Evolutionary conservation across 1,140 invertebrate genomes (phyloP), one percentile per base, ranked within the genome.

Genomic region (Musca vetustissima): DNA sequence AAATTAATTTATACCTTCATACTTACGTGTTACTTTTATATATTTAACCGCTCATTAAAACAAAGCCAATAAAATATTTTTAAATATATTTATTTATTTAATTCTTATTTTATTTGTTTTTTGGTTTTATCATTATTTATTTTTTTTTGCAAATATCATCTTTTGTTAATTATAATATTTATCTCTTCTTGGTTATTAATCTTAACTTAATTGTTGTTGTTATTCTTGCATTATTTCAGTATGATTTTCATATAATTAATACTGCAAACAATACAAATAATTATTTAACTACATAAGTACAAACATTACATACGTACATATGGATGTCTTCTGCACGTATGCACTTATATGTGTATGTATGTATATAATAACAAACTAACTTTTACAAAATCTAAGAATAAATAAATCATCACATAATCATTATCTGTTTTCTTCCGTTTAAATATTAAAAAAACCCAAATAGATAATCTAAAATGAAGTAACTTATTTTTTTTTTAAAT

Each of bases 201-300:
- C 36, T 43, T 43, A 43, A 43, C 36, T 43, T 43, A 43, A 13
- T 43, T 43, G 36, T 43, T 43, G 36, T 43, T 43, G 11, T 9
- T 32, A 9, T 9, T 59, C 25, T 61, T 36, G 36, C 32, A 61
- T 61, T 36, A 36, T 61, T 19, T 43, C n/a, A 17, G 36, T 61
- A 61, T 61, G 57, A 36, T 43, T 61, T 61, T 61, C n/a, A 36
- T 61, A 61, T 61, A 19, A 43, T 61, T 43, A 43, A 2, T 43
- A 43, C 36, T 61, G 57, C 57, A 61, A 61, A 61, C 57, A 61
- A 61, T 61, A 61, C 21, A 61, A 61, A 36, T 61, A 32, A 59
- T 61, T 61, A 19, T 61, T 61, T 61, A 61, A 61, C 57, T 61
- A 61, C 32, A 28, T 43, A 43, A 43, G 36, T 43, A 43, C 36